These are phyloP conservation scores for Selenia dentaria DNA, from an alignment of 2,888 invertebrate species.

Conservation along the genomic window DNA sequence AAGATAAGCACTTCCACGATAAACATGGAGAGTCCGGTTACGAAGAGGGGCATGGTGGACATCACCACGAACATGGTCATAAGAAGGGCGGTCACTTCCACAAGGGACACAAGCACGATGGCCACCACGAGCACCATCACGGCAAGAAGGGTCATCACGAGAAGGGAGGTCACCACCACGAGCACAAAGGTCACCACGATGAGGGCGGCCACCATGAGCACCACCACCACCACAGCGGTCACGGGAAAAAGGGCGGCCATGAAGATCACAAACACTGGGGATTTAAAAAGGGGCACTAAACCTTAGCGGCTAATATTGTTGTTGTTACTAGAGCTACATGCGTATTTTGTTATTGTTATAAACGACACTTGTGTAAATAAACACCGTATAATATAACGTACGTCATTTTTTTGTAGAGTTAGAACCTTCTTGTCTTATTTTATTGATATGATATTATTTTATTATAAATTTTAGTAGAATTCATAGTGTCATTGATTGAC, in stretches of 20 bases:
- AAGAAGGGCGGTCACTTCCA: slow-evolving; percentile 93
- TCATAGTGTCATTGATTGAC: too few species aligned
- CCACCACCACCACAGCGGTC: slow-evolving; percentile 88
- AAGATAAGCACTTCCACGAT: slow-evolving; percentile 93
- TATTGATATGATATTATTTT: too few species aligned
- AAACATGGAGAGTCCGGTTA: slow-evolving; percentile 91
- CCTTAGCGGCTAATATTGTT: slow-evolving; percentile 9
- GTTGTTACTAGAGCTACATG: slow-evolving; percentile 23
- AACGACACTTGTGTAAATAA: slow-evolving; percentile 23
- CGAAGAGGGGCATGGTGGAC: slow-evolving; percentile 91
- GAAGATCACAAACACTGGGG: slow-evolving; percentile 93
- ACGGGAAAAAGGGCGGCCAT: slow-evolving; percentile 91
- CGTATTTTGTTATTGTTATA: slow-evolving; percentile 27
- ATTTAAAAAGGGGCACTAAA: slow-evolving; percentile 82
- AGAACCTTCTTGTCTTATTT: too few species aligned
- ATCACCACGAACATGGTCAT: slow-evolving; percentile 90
- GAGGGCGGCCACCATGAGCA: slow-evolving; percentile 91
- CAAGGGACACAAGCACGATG: slow-evolving; percentile 90
- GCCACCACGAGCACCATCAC: slow-evolving; percentile 91
- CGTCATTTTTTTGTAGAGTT: not conserved
- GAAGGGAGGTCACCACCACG: slow-evolving; percentile 91
- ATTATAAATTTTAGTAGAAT: too few species aligned
- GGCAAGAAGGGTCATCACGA: slow-evolving; percentile 92
- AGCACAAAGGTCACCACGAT: slow-evolving; percentile 91
- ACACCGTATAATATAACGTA: not conserved